Conservation (phyloP, 2,888 invertebrate species). For the Kryphioiulus occultus region DNA sequence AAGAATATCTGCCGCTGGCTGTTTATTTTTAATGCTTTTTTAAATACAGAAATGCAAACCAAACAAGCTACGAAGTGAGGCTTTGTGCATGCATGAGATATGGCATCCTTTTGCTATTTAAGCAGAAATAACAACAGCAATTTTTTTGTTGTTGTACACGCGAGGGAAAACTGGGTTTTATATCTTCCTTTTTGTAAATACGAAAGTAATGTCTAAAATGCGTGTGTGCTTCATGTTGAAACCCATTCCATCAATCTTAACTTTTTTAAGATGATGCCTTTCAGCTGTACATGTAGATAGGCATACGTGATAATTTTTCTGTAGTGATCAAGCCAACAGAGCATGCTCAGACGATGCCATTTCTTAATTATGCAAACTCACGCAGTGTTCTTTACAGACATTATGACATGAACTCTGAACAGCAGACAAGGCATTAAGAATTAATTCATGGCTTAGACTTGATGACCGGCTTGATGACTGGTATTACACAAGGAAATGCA, state of each 20-base stretch:
- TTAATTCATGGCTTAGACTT: too few species aligned
- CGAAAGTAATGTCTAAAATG: conserved; percentile 14
- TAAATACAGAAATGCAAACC: conserved; percentile 4
- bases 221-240: not conserved
- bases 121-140: conserved; percentile 10
- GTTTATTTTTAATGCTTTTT: not conserved
- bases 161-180: not conserved
- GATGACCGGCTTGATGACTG: too few species aligned
- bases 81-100: not conserved
- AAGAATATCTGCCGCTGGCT: not conserved
- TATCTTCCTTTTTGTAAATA: not conserved
- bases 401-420: not conserved
- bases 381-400: not conserved
- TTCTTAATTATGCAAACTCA: not conserved
- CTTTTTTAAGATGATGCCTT: not conserved
- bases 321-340: not conserved
- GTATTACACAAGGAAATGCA: too few species aligned
- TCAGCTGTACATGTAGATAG: not conserved
- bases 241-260: conserved; percentile 4
- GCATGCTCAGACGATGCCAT: not conserved
- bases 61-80: not conserved
- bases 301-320: not conserved
- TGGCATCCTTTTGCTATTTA: not conserved
- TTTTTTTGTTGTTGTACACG: not conserved
- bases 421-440: too few species aligned